Base-by-base conservation (phyloP, 2,113 vertebrate genomes). In the Labeo catla region DNA sequence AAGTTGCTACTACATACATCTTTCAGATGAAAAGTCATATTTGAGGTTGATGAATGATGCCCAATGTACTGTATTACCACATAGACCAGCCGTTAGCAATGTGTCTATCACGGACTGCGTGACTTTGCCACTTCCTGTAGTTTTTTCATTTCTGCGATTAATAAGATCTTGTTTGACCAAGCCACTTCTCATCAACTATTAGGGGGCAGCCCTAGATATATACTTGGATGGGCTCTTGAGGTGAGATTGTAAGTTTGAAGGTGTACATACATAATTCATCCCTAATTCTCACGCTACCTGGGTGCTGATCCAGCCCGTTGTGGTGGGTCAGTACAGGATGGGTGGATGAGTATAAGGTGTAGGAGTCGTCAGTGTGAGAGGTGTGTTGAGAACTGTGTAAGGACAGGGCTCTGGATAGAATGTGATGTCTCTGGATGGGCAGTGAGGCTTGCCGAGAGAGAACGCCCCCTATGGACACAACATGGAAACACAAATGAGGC, bases 401-500 rank as follows among this genome's bases (percentile, higher is more conserved):
- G 43, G 86, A 2, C 72, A 92, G 93, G 88, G 90, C 87, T 94
- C 94, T 94, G 0, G 94, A 92, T 78, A 93, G 88, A 88, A 94
- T 94, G 89, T 93, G 94, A 77, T 91, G 94, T 83, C 95, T 95
- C 21, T 95, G 95, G n/a, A 52, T 47, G 16, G 95, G 94, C 19
- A 93, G 86, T 52, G 94, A 93, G 61, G 92, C 89, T 87, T 95
- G 93, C 2, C 95, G 95, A 84, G 95, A 94, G 50, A 97, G 94
- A 86, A 94, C 93, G 92, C 94, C 94, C 86, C 96, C 97, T 97
- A 92, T 88, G 83, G 89, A 92, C 91, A 92, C 92, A 92, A 87
- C 90, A 93, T 91, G 92, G 91, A 95, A 84, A 92, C 47, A 91
- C 50, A 86, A 52, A 77, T 54, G 50, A 77, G 50, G 50, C 23